Evolutionary conservation across 2,113 vertebrate genomes (phyloP).

Genomic region (Mus spicilegus): DNA sequence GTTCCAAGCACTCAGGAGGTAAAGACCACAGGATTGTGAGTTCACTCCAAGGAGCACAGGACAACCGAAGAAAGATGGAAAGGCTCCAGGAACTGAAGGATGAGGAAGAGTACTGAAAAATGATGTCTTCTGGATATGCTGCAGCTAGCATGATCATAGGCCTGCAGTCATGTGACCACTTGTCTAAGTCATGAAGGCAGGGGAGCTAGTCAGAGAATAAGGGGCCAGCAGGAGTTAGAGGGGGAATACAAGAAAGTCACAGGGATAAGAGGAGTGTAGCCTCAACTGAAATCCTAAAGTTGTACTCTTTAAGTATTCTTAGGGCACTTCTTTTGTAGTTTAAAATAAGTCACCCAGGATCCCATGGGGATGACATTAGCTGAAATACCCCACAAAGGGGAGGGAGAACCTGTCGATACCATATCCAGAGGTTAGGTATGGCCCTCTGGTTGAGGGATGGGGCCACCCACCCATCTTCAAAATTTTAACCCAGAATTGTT

Average conservation of each 20-base stretch:
- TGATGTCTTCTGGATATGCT: not conserved
- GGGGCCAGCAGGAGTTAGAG: accelerated
- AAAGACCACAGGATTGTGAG: not conserved
- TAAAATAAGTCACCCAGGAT: not conserved
- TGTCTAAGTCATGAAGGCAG: not conserved
- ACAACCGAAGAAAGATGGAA: not conserved
- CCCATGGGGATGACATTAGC: no score
- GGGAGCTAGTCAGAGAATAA: no score
- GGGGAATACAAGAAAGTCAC: not conserved
- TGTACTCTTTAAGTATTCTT: not conserved
- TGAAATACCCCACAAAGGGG: no score
- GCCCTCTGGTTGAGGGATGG: no score
- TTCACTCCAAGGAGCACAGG: not conserved
- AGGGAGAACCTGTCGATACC: no score
- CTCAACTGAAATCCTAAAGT: not conserved
- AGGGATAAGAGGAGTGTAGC: no score
- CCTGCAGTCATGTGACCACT: no score
- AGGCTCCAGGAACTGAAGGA: not conserved
- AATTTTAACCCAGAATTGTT: no score
- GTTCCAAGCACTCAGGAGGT: not conserved
- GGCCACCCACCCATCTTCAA: no score
- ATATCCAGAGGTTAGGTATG: no score
- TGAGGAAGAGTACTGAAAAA: not conserved
- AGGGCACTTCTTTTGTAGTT: not conserved
- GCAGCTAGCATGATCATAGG: not conserved